A percentile compares a stretch with the other conserved stretches of the same genome.
Conservation (phyloP, 1,140 invertebrate species). For the Drosophila oshimai region DNA sequence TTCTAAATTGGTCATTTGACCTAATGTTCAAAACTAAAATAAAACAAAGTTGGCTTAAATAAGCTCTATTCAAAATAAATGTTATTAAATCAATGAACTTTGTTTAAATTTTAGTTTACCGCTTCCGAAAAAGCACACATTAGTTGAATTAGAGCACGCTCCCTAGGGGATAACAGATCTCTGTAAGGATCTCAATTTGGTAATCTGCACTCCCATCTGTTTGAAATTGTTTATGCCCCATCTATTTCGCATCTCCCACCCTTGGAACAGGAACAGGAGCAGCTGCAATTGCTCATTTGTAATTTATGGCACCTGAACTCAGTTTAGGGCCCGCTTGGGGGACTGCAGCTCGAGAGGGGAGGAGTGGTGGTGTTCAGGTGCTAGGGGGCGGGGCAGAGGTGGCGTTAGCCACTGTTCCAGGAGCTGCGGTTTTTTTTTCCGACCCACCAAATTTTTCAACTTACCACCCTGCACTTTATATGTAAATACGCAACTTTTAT, state of each 20-base stretch:
- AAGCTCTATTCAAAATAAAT: too few relatives aligned
- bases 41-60: too few relatives aligned
- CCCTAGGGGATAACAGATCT: constrained; percentile 12
- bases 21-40: too few relatives aligned
- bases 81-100: too few relatives aligned
- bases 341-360: not conserved
- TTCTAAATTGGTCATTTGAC: too few relatives aligned
- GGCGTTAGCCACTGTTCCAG: constrained; percentile 17
- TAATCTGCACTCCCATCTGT: constrained; percentile 15
- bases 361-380: not conserved
- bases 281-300: constrained; percentile 68
- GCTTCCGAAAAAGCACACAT: too few relatives aligned
- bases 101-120: too few relatives aligned
- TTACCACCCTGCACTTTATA: constrained; percentile 56
- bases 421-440: constrained; percentile 57
- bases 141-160: not conserved
- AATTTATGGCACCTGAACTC: constrained; percentile 68
- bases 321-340: constrained; percentile 60
- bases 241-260: constrained; percentile 36
- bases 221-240: constrained; percentile 35
- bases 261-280: not conserved
- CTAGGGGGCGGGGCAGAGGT: not conserved
- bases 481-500: constrained; percentile 77
- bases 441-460: constrained; percentile 38
- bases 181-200: constrained; percentile 21